Conservation (phyloP, 2,113 vertebrate genomes). For the Dipodomys merriami region DNA sequence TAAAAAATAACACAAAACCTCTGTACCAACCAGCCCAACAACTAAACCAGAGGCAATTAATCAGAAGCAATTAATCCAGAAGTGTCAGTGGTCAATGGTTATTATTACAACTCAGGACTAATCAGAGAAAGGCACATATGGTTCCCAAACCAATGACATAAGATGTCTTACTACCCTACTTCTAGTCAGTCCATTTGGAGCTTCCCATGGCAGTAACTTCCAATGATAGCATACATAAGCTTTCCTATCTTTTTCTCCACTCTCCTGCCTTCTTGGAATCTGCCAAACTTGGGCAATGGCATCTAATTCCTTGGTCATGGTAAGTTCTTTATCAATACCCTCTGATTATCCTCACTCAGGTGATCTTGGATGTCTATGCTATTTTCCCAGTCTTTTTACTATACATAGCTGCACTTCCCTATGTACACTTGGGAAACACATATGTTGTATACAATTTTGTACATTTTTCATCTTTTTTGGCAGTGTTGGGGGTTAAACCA, state of each 20-base stretch:
- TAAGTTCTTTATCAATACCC: not conserved
- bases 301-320: not conserved
- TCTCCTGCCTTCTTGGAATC: not conserved
- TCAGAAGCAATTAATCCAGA: not conserved
- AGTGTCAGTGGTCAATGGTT: not conserved
- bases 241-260: not conserved
- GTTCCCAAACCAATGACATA: not conserved
- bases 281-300: constrained; percentile 5
- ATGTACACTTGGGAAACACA: not conserved
- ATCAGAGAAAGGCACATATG: not conserved
- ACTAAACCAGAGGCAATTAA: not conserved
- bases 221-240: not conserved
- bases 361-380: not conserved
- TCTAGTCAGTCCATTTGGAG: not conserved
- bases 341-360: constrained; percentile 12
- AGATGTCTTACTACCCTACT: not conserved
- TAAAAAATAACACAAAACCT: not conserved
- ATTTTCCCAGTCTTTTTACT: not conserved
- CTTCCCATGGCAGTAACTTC: not conserved
- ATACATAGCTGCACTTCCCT: not conserved
- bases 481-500: too few species aligned
- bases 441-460: not conserved
- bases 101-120: constrained; percentile 16
- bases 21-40: not conserved
- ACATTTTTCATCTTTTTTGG: not conserved